Evolutionary conservation across 2,797 vertebrate genomes (phyloP), one percentile per base, ranked within the genome.

Genomic region (Pseudomugil gertrudae): DNA sequence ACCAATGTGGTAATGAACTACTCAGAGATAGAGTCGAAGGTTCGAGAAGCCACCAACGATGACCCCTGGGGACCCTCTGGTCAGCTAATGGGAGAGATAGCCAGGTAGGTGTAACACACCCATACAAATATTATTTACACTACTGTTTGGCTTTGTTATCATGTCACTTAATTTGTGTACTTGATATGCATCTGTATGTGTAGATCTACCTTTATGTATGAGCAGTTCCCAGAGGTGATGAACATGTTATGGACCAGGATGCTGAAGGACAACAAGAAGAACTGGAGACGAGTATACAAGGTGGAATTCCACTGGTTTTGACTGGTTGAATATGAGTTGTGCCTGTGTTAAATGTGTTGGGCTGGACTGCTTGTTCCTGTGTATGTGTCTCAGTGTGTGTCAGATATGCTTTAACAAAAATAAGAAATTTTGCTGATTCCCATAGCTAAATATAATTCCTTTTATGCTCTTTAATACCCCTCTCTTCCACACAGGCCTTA

Each of bases 1-100:
- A 99, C 98, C 91, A 99, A 99, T 90, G 97, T 99, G 92, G 98
- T 99, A 86, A 99, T 99, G 98, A 99, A 99, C 96, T 99, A 99
- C 93, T 97, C 98, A 70, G 98, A 99, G 92, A 96, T 95, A 0
- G 98, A 99, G 92, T 98, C 98, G 84, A 99, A 99, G 89, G 98
- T 99, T 93, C 95, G 98, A 93, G 98, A 99, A 92, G 98, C 98
- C 88, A 99, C 98, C 78, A 99, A 98, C 76, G 98, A 99, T 40
- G 98, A 99, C 94, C 97, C 98, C 1, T 99, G 98, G 98, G 98
- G 98, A 91, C 98, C 98, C 82, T 99, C 98, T 15, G 97, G 98
- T 89, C 98, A 99, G 53, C 93, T 98, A 89, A 99, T 99, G 98
- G 96, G 96, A 91, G 98, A 99, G 91, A 98, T 99, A 77, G 88